Percentiles rank a stretch among this genome's conserved stretches.
phyloP scores from a whole-genome alignment of 1,140 invertebrate species.

The Drosophila pachea region DNA sequence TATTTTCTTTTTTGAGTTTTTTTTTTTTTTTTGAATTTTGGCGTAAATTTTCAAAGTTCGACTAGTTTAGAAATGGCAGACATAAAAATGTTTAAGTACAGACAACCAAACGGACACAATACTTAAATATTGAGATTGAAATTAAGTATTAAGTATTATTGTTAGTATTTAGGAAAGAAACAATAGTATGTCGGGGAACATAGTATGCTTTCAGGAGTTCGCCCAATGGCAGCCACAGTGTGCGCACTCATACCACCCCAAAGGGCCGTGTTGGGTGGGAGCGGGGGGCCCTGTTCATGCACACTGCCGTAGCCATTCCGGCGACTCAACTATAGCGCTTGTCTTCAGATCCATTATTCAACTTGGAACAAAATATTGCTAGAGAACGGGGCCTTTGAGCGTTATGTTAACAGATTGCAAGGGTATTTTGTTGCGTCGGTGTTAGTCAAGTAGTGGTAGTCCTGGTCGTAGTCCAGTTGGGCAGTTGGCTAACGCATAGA shows the following conservation, averaged over 20 bases:
- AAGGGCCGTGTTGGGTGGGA: too few relatives aligned
- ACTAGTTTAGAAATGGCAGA: conserved; percentile 72
- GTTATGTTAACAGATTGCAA: conserved; percentile 56
- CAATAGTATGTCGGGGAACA: conserved; percentile 54
- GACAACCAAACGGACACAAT: conserved; percentile 78
- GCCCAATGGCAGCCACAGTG: conserved; percentile 69
- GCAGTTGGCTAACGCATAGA: conserved; percentile 46
- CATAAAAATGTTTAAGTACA: conserved; percentile 79
- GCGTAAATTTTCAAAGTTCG: conserved; percentile 59
- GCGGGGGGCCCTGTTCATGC: conserved; percentile 30
- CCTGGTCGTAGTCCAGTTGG: background rate
- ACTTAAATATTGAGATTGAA: conserved; percentile 71
- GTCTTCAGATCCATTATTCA: conserved; percentile 67
- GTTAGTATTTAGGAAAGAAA: conserved; percentile 61
- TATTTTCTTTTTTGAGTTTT: conserved; percentile 28
- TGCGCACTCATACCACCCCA: conserved; percentile 21
- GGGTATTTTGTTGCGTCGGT: conserved; percentile 41
- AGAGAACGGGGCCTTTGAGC: conserved; percentile 65
- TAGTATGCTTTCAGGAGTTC: conserved; percentile 64
- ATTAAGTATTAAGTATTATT: conserved; percentile 69
- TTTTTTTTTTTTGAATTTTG: conserved; percentile 63
- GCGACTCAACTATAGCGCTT: conserved; percentile 66
- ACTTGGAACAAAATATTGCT: conserved; percentile 73
- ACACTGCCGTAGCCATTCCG: conserved; percentile 69
- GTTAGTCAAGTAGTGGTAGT: conserved; percentile 3